Conservation (phyloP, 2,888 invertebrate species). For the Protodeltote pygarga region DNA sequence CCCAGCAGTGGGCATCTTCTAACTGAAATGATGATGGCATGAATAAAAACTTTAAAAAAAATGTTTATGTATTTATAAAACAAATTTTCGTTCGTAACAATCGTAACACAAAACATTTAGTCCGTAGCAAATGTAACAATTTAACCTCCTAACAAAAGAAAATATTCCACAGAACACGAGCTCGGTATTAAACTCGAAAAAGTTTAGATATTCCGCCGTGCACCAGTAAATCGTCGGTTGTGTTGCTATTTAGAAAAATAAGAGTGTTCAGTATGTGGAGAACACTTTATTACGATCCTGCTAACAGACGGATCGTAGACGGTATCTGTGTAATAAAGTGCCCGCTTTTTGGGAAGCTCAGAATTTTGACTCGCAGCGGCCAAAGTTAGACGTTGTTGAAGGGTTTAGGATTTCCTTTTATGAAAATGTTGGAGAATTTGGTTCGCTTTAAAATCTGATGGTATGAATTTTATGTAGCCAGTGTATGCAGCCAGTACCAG, state of each 20-base stretch:
- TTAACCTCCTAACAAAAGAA: constrained; percentile 30
- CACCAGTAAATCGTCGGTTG: constrained; percentile 46
- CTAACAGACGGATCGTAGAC: constrained; percentile 34
- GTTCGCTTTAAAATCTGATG: neutral
- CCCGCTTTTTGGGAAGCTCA: constrained; percentile 16
- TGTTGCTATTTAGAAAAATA: constrained; percentile 50
- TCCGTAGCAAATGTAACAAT: constrained; percentile 17
- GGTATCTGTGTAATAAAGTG: constrained; percentile 38
- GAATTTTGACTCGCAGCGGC: constrained; percentile 13
- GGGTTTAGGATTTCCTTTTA: constrained; percentile 10
- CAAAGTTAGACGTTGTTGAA: constrained; percentile 12
- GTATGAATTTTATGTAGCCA: too few relatives aligned
- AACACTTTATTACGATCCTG: constrained; percentile 47
- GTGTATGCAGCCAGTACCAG: neutral
- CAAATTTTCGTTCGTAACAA: too few relatives aligned
- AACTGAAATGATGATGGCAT: too few relatives aligned
- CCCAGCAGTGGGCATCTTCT: too few relatives aligned
- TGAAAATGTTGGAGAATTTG: neutral
- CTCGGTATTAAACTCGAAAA: constrained; percentile 13
- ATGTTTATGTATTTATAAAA: too few relatives aligned
- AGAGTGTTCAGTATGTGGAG: constrained; percentile 32
- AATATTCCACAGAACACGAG: constrained; percentile 34
- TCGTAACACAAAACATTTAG: too few relatives aligned
- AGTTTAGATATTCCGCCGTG: constrained; percentile 46
- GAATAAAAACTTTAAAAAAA: too few relatives aligned